These are phyloP conservation scores for Mus minutoides DNA, from an alignment of 2,797 vertebrate genomes.

Conservation along the genomic window DNA sequence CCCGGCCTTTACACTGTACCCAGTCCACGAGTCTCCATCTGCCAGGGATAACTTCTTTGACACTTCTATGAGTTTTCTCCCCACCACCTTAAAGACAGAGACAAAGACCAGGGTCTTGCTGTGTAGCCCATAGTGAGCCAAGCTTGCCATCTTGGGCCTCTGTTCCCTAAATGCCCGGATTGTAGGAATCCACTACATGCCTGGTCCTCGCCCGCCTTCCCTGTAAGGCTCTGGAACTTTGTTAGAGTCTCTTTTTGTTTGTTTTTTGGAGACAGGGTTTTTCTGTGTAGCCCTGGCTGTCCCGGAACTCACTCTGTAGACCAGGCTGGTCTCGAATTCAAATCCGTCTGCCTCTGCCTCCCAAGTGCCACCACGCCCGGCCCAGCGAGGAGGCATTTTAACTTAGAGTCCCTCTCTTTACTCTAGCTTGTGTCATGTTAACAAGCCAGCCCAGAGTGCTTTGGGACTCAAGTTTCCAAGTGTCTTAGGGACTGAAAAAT, in stretches of 20 bases:
- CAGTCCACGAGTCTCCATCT: background rate
- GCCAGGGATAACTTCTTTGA: background rate
- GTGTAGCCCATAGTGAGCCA: background rate
- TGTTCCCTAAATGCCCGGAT: too few relatives aligned
- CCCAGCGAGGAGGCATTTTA: background rate
- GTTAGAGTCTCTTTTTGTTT: background rate
- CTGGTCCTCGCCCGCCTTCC: too few relatives aligned
- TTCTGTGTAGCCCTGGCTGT: too few relatives aligned
- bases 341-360: too few relatives aligned
- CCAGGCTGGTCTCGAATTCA: too few relatives aligned
- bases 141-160: background rate
- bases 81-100: too few relatives aligned
- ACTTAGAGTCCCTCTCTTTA: background rate
- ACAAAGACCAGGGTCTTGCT: background rate
- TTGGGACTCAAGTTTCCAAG: background rate
- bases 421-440: background rate
- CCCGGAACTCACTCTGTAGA: too few relatives aligned
- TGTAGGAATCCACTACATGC: background rate
- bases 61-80: background rate
- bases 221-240: background rate
- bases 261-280: too few relatives aligned
- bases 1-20: background rate
- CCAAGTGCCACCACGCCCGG: too few relatives aligned
- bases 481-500: conserved; percentile 22
- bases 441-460: background rate